Percentiles rank a stretch among this genome's conserved stretches.
Conservation (phyloP, 64 coral and sea anemone species). For the Catalaphyllia jardinei region DNA sequence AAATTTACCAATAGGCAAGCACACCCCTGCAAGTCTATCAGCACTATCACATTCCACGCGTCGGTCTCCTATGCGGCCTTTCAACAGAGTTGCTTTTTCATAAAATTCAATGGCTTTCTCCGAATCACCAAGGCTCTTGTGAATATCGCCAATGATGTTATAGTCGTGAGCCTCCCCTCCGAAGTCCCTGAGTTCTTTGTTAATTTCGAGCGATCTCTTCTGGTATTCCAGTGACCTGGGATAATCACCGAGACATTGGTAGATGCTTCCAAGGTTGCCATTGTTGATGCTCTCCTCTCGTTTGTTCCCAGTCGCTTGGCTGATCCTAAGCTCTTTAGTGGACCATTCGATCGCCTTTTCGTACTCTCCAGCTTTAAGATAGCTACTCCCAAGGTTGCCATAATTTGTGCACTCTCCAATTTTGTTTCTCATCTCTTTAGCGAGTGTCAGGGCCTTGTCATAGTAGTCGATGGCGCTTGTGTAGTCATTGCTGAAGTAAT, state of each 20-base stretch:
- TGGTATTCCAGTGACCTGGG: neutral
- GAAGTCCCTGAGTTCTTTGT: neutral
- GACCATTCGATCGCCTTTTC: conserved; percentile 2
- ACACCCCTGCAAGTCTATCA: neutral
- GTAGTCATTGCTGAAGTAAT: conserved; percentile 6
- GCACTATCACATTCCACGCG: neutral
- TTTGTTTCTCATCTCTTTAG: conserved; percentile 5
- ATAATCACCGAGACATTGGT: neutral
- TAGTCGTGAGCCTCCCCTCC: neutral
- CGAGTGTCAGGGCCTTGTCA: conserved; percentile 10
- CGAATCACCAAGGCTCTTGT: neutral
- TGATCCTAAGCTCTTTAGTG: neutral
- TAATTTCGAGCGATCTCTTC: neutral
- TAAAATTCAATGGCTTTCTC: conserved; percentile 20
- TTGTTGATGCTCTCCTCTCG: neutral
- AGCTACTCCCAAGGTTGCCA: conserved; percentile 14
- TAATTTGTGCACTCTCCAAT: conserved; percentile 16
- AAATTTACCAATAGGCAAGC: neutral
- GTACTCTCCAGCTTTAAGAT: conserved; percentile 18
- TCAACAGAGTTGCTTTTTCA: neutral
- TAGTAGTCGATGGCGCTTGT: neutral
- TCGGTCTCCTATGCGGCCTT: neutral
- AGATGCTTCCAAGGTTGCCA: conserved; percentile 9
- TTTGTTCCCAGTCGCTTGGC: neutral
- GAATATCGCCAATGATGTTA: neutral